Conservation (phyloP, 2,113 vertebrate species). For the Bufo gargarizans region DNA sequence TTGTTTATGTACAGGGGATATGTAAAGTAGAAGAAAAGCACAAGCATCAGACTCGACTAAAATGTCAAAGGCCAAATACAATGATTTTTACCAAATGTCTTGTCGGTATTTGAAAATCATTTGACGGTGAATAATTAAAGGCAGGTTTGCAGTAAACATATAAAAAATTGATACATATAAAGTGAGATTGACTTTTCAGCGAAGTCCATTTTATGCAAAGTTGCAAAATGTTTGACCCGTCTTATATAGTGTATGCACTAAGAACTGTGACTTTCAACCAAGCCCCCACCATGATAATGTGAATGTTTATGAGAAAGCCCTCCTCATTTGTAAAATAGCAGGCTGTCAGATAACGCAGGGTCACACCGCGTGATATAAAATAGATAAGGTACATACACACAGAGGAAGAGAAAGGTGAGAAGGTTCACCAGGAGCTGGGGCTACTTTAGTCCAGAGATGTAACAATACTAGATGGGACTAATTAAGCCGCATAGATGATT, state of each 20-base stretch:
- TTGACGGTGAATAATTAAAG: conserved; percentile 54
- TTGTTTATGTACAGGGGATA: conserved; percentile 32
- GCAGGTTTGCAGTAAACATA: conserved; percentile 50
- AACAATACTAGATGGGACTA: conserved; percentile 37
- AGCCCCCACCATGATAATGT: not conserved
- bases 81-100: conserved; percentile 46
- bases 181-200: not conserved
- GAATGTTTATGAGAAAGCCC: conserved; percentile 26
- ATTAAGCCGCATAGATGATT: conserved; percentile 31
- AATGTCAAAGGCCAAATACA: conserved; percentile 41
- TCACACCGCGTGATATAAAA: not conserved
- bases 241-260: not conserved
- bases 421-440: not conserved
- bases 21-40: conserved; percentile 25
- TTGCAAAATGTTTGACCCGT: conserved; percentile 23
- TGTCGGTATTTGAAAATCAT: conserved; percentile 46
- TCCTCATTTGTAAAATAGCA: not conserved
- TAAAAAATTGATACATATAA: conserved; percentile 50
- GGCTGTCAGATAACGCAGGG: not conserved
- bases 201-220: conserved; percentile 36
- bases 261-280: not conserved
- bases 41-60: conserved; percentile 23
- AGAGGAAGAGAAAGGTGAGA: not conserved
- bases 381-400: not conserved
- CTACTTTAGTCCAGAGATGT: not conserved